phyloP scores from a whole-genome alignment of 2,113 vertebrate genomes.

The Globicephala melas region DNA sequence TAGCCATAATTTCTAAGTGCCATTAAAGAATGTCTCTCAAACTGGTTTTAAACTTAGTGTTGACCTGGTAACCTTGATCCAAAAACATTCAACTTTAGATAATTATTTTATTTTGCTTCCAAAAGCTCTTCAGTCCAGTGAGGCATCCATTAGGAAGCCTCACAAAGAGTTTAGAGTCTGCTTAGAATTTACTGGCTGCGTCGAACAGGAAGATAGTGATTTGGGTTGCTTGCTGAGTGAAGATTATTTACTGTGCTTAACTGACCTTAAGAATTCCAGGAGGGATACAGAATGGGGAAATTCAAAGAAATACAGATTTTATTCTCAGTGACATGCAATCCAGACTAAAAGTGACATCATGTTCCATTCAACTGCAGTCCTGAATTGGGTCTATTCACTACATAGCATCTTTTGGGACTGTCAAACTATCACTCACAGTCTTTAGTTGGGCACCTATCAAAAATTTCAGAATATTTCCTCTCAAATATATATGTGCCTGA shows the following conservation, averaged over 20 bases:
- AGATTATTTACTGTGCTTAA: slow-evolving; percentile 70
- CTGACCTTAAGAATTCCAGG: slow-evolving; percentile 61
- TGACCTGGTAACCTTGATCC: slow-evolving; percentile 81
- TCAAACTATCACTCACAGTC: not conserved
- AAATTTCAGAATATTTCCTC: slow-evolving; percentile 16
- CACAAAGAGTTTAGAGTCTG: slow-evolving; percentile 46
- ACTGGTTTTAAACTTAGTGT: slow-evolving; percentile 81
- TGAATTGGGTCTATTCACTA: slow-evolving; percentile 28
- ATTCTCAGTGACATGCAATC: not conserved
- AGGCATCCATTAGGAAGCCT: slow-evolving; percentile 57
- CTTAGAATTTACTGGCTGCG: slow-evolving; percentile 66
- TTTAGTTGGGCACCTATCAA: not conserved
- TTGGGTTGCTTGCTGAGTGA: slow-evolving; percentile 60
- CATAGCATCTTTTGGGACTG: not conserved
- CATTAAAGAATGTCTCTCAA: slow-evolving; percentile 80
- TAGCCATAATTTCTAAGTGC: slow-evolving; percentile 80
- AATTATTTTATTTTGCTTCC: slow-evolving; percentile 78
- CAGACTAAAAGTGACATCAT: slow-evolving; percentile 37
- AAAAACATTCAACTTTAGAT: slow-evolving; percentile 74
- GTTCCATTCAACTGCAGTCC: not conserved
- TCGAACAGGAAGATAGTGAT: slow-evolving; percentile 57
- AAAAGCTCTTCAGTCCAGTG: slow-evolving; percentile 68
- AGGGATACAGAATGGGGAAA: slow-evolving; percentile 37
- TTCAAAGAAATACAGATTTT: slow-evolving; percentile 53
- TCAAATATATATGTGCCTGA: not conserved